Evolutionary conservation across 2,113 vertebrate species (phyloP).

Genomic region (Cyprinodon tularosa): DNA sequence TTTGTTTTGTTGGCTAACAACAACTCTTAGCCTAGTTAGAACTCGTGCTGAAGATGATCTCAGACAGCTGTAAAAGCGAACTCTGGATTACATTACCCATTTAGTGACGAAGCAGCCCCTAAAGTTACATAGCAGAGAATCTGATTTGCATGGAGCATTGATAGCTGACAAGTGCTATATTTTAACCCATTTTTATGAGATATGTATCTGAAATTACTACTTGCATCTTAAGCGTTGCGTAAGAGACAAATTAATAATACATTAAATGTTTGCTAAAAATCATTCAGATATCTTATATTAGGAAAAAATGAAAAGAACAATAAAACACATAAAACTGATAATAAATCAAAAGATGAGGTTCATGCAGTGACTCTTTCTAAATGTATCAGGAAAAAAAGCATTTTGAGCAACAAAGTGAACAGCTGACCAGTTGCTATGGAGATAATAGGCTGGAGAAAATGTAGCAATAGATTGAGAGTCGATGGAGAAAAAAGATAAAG

Average conservation of each 20-base stretch:
- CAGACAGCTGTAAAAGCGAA: too few relatives aligned
- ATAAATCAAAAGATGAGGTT: slow-evolving; percentile 30
- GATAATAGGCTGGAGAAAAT: slow-evolving; percentile 51
- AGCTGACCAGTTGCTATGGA: slow-evolving; percentile 69
- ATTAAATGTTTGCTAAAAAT: slow-evolving; percentile 31
- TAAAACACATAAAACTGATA: slow-evolving; percentile 24
- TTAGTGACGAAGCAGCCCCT: too few relatives aligned
- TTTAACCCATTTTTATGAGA: too few relatives aligned
- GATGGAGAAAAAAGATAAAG: slow-evolving; percentile 33
- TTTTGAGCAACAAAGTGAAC: slow-evolving; percentile 48
- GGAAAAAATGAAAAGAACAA: slow-evolving; percentile 30
- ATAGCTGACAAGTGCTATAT: too few relatives aligned
- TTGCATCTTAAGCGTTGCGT: not conserved
- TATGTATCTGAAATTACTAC: not conserved
- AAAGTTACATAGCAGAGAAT: too few relatives aligned
- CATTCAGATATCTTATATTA: slow-evolving; percentile 16
- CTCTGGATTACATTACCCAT: too few relatives aligned
- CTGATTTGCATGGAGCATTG: too few relatives aligned
- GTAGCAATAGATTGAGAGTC: slow-evolving; percentile 36
- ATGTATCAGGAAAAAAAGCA: slow-evolving; percentile 11
- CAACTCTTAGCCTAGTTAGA: too few relatives aligned
- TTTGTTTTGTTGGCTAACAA: too few relatives aligned
- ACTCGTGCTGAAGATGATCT: too few relatives aligned
- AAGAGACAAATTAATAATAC: slow-evolving; percentile 11
- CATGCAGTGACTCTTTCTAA: slow-evolving; percentile 14